Percentiles rank a stretch among this genome's conserved stretches.
These are phyloP conservation scores for Enteromius treurensis DNA, from an alignment of 2,797 vertebrate genomes.

Conservation along the genomic window DNA sequence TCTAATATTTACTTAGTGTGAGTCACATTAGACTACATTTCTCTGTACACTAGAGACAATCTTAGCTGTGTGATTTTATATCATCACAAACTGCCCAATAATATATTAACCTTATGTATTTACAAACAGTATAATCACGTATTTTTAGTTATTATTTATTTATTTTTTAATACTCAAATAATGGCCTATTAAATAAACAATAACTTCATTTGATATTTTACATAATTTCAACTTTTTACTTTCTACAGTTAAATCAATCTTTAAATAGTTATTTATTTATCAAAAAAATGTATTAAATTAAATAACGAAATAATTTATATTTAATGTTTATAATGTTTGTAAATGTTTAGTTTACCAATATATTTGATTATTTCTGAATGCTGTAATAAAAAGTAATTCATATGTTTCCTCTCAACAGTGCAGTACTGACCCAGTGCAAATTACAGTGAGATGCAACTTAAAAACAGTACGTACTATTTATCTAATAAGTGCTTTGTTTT, in stretches of 20 bases:
- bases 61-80: neutral
- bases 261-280: no score
- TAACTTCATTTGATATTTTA: neutral
- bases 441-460: neutral
- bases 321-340: neutral
- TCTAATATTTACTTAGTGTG: neutral
- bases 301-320: no score
- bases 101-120: neutral
- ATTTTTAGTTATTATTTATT: neutral
- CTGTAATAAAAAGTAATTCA: neutral
- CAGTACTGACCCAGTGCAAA: neutral
- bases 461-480: neutral
- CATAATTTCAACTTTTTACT: neutral
- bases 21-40: neutral
- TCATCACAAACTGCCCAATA: neutral
- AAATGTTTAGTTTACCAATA: neutral
- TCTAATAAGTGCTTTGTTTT: neutral
- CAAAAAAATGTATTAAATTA: no score
- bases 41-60: neutral
- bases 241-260: neutral
- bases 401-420: neutral
- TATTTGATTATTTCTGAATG: neutral
- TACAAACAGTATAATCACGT: neutral
- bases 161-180: neutral
- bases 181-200: neutral